Base-by-base conservation (phyloP, 1,140 invertebrate species). In the Drosophila arawakana region DNA sequence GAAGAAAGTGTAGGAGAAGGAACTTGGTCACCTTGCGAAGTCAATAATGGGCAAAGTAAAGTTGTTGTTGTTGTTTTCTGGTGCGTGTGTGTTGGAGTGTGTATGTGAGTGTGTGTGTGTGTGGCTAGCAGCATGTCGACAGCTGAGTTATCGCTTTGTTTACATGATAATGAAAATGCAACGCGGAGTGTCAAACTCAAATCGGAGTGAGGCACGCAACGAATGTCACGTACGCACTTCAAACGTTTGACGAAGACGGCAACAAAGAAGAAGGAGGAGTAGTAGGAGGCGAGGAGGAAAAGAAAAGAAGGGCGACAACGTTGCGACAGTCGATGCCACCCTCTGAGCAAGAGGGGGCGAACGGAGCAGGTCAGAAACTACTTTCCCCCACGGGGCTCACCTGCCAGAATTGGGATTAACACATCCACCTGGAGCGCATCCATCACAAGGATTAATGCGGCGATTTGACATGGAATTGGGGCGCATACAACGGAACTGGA, bases 121-220 rank as follows among this genome's bases (percentile, higher is more conserved):
- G 41, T 25, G 61, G 49, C 37, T 15, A 18, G 44, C 44, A 10
- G 55, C 11, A 18, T 71, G 60, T 76, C 68, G 61, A 72, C 68
- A 76, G 73, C 68, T 72, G 61, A 76, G 61, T 72, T 76, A 76
- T 76, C 73, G 68, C 68, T 76, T 76, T 76, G 73, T 72, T 76
- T 76, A 76, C 68, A 72, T 59, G 68, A 76, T 74, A 74, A 69
- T 74, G 65, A 74, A 70, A 70, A 62, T 74, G 60, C 54, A 71
- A 55, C 70, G 47, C 41, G 59, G 37, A 63, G 66, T 75, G 60
- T 54, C 54, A 57, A 61, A 60, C 46, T 39, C 21, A 52, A 59
- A 61, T 46, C 44, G 50, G 63, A 57, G 41, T 57, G 66, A 21
- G 50, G 43, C 68, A 72, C 61, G 73, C 68, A 76, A 76, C 52